Conservation (phyloP, 2,797 vertebrate species). For the Naso thynnoides region DNA sequence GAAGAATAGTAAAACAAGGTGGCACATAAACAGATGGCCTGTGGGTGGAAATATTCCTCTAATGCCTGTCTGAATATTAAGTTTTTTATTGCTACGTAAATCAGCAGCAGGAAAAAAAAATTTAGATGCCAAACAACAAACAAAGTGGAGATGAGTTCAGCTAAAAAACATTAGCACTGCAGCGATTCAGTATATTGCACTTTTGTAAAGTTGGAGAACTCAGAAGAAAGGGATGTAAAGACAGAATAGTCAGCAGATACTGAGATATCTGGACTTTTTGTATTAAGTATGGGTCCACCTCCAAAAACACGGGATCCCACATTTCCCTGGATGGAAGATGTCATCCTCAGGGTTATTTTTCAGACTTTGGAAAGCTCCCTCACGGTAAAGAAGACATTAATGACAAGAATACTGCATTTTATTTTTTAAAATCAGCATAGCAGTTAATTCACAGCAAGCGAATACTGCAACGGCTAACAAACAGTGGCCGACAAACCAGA, state of each 20-base stretch:
- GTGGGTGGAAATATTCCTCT: constrained; percentile 3
- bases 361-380: background rate
- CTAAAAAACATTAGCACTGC: background rate
- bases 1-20: constrained; percentile 7
- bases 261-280: background rate
- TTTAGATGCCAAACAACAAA: background rate
- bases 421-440: too few relatives aligned
- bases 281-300: background rate
- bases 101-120: background rate
- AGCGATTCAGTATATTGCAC: background rate
- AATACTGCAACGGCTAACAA: too few relatives aligned
- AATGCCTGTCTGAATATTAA: background rate
- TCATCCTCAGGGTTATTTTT: background rate
- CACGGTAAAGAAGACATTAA: background rate
- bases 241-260: background rate
- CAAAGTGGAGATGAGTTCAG: background rate
- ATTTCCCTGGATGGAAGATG: background rate
- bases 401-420: too few relatives aligned
- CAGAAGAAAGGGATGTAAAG: background rate
- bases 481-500: too few relatives aligned
- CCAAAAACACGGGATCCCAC: background rate
- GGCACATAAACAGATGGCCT: background rate
- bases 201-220: background rate
- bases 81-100: background rate
- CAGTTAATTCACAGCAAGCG: too few relatives aligned